phyloP scores from a whole-genome alignment of 1,140 invertebrate species.

The Liolophura sinensis region DNA sequence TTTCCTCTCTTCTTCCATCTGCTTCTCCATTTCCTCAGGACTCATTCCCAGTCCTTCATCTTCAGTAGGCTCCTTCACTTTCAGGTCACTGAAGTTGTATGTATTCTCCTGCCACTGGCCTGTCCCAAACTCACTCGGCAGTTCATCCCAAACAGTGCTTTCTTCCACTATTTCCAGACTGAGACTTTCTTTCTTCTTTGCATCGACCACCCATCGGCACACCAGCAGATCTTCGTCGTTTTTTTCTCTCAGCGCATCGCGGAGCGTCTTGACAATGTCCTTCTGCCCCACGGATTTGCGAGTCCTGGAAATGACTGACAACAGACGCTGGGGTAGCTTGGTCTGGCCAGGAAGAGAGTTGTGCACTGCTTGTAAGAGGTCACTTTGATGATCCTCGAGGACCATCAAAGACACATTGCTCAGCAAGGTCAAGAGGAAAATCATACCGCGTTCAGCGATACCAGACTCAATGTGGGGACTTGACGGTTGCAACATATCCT shows the following conservation, averaged over 20 bases:
- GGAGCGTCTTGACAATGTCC: slow-evolving; percentile 21
- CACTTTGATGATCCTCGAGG: background rate
- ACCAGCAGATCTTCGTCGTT: slow-evolving; percentile 18
- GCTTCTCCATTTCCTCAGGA: slow-evolving; percentile 5
- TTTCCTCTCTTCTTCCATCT: slow-evolving; percentile 7
- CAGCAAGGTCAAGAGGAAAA: background rate
- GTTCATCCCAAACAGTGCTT: background rate
- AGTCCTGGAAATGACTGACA: background rate
- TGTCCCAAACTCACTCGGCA: background rate
- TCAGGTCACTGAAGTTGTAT: background rate
- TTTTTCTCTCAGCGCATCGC: slow-evolving; percentile 17
- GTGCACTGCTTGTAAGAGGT: background rate
- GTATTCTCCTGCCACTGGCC: background rate
- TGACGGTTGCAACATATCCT: slow-evolving; percentile 5
- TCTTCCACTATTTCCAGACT: background rate
- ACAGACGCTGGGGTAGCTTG: background rate
- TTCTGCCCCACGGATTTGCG: slow-evolving; percentile 15
- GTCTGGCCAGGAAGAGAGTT: background rate
- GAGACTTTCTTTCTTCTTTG: background rate
- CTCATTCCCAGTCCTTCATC: slow-evolving; percentile 8
- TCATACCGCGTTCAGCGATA: background rate
- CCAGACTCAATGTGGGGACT: slow-evolving; percentile 3
- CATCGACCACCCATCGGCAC: slow-evolving; percentile 18
- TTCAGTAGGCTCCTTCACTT: slow-evolving; percentile 15
- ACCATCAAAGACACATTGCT: background rate